phyloP scores from a whole-genome alignment of 2,113 vertebrate species.

The Callocephalon fimbriatum region DNA sequence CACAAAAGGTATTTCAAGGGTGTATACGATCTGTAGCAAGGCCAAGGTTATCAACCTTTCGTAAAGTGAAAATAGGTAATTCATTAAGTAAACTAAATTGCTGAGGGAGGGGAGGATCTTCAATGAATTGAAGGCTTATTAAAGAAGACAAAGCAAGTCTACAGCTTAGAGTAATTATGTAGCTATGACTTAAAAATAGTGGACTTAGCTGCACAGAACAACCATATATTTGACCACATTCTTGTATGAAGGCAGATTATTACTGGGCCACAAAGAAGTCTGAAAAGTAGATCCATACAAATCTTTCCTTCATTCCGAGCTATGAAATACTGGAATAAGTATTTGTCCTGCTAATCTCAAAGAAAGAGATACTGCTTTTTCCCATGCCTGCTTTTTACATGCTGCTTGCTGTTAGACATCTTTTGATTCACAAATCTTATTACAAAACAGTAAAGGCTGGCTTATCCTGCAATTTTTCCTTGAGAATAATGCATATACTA shows the following conservation, averaged over 20 bases:
- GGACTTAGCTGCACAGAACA: background rate
- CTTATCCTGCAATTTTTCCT: background rate
- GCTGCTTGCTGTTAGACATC: background rate
- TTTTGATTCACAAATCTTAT: background rate
- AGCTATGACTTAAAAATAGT: background rate
- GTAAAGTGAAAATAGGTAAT: slow-evolving; percentile 3
- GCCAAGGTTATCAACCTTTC: background rate
- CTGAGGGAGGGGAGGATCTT: background rate
- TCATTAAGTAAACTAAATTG: background rate
- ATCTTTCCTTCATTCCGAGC: background rate
- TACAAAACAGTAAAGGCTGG: background rate
- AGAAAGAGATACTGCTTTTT: background rate
- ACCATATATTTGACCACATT: background rate
- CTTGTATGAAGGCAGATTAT: background rate
- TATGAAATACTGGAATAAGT: background rate
- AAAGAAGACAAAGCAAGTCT: background rate
- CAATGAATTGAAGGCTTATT: background rate
- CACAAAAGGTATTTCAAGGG: background rate
- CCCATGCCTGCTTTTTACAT: background rate
- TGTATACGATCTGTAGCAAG: background rate
- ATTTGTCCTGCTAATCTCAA: background rate
- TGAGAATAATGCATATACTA: background rate
- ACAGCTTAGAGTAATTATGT: background rate
- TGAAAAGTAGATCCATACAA: background rate
- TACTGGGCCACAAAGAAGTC: background rate